Evolutionary conservation across 2,113 vertebrate species (phyloP).

Genomic region (Bubo bubo): DNA sequence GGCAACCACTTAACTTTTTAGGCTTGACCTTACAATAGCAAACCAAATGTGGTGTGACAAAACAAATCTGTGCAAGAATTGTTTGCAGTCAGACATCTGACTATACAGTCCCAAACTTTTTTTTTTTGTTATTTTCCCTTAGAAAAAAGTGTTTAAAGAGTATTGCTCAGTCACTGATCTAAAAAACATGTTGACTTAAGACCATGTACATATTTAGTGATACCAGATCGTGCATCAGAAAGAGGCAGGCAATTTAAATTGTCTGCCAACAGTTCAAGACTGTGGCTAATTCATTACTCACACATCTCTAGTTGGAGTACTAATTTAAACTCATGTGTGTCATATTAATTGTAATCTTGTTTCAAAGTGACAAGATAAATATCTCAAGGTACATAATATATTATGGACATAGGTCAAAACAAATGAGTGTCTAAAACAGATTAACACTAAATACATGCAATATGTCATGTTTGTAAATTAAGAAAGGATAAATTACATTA

Average conservation of each 20-base stretch:
- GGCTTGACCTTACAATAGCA: conserved; percentile 51
- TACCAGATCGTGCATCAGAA: conserved; percentile 45
- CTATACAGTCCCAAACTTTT: conserved; percentile 17
- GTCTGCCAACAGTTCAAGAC: conserved; percentile 71
- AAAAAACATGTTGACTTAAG: conserved; percentile 56
- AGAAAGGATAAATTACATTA: conserved; percentile 73
- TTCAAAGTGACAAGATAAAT: conserved; percentile 81
- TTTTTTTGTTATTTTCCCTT: neutral
- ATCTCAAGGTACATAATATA: conserved; percentile 77
- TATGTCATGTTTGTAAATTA: conserved; percentile 76
- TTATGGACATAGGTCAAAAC: conserved; percentile 77
- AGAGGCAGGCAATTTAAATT: conserved; percentile 74
- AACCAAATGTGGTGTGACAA: conserved; percentile 60
- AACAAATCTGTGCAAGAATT: conserved; percentile 69
- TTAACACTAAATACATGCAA: conserved; percentile 75
- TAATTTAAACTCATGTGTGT: conserved; percentile 79
- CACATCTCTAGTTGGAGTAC: conserved; percentile 72
- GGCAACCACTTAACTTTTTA: conserved; percentile 59
- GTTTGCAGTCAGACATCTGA: conserved; percentile 60
- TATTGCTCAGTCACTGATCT: conserved; percentile 29
- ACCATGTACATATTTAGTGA: conserved; percentile 29
- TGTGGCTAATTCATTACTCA: conserved; percentile 79
- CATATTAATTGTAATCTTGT: conserved; percentile 78
- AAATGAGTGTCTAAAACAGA: conserved; percentile 76
- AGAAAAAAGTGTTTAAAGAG: conserved; percentile 3